Evolutionary conservation across 2,888 invertebrate species (phyloP).

Genomic region (Eueremaeus valkanovi): DNA sequence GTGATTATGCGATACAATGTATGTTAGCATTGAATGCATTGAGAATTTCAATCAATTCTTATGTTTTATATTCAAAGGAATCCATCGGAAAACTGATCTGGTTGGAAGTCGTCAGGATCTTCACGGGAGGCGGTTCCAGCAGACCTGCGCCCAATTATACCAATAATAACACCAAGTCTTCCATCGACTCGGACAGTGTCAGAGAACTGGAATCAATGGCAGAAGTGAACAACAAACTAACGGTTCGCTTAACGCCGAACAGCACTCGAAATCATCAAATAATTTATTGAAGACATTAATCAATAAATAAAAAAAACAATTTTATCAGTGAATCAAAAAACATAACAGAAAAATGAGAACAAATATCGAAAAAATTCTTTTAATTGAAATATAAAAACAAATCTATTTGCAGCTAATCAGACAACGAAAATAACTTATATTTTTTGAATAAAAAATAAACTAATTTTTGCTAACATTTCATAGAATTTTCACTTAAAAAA

Average conservation of each 20-base stretch:
- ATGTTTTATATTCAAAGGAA: constrained; percentile 3
- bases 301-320: neutral
- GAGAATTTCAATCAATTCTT: no score
- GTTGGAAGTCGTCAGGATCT: constrained; percentile 35
- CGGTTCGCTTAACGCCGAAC: constrained; percentile 20
- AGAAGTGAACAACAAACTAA: constrained; percentile 10
- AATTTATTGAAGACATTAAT: neutral
- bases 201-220: constrained; percentile 27
- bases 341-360: neutral
- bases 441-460: no score
- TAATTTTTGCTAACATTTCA: no score
- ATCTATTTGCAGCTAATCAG: neutral
- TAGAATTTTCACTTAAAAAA: no score
- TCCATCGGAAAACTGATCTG: constrained; percentile 36
- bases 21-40: neutral
- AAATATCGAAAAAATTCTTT: no score
- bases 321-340: neutral
- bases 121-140: constrained; percentile 35
- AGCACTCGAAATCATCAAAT: neutral
- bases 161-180: constrained; percentile 10
- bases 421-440: constrained; percentile 15
- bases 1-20: neutral
- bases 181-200: constrained; percentile 28
- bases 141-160: constrained; percentile 16
- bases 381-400: no score